Evolutionary conservation across 2,797 vertebrate genomes (phyloP), one percentile per base, ranked within the genome.

Genomic region (Labroides dimidiatus): DNA sequence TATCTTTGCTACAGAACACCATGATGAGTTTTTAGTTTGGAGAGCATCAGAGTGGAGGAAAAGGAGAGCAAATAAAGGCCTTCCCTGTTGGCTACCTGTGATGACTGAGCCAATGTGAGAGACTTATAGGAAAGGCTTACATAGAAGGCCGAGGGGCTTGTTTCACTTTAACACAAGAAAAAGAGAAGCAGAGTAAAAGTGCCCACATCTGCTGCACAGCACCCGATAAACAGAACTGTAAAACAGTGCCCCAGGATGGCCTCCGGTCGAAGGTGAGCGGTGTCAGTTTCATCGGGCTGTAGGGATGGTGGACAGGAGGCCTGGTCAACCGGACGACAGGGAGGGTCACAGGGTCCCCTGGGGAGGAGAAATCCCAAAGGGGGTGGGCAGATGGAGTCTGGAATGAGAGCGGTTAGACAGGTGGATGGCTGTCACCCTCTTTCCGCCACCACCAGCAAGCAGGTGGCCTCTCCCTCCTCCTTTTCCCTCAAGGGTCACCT

Each of bases 381-480:
- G 87, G 82, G 78, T 81, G 81, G 78, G 87, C 91, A 93, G 92
- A 93, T 93, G 92, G 91, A 89, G 88, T 90, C 85, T 80, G 84
- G 88, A 85, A 82, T 76, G 77, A 88, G 73, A 73, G 72, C 64
- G 64, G 79, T 88, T 72, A 91, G 91, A 93, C 93, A 94, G 94
- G 93, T 94, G 93, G 93, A 92, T 89, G 86, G 82, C 92, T 95
- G 94, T 95, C 94, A 95, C 89, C 92, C 86, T 90, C 78, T 64
- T 90, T 90, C 84, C 70, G 73, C 84, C 72, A 83, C 77, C 71
- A 52, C 86, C 80, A 88, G 87, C 85, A 89, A 93, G 91, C 94
- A 95, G 93, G 92, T 91, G 93, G 92, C 92, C 90, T 93, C 84
- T 84, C 85, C 86, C 84, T 73, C 85, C 84, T 84, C 80, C 73